Base-by-base conservation (phyloP, 2,797 vertebrate species). In the Varecia variegata region DNA sequence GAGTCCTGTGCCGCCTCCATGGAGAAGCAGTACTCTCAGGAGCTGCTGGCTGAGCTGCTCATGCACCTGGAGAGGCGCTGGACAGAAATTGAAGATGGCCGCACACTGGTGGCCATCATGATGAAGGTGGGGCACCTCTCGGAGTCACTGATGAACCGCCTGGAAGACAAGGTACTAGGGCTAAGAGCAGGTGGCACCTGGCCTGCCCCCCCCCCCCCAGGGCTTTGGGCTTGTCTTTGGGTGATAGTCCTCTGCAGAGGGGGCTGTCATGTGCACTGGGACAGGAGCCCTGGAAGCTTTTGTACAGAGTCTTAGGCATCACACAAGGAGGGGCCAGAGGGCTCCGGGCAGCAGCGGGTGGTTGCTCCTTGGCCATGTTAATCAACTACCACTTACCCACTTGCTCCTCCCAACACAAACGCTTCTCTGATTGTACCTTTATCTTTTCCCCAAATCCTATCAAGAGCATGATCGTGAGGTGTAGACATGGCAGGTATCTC, bases 51-150 rank as follows among this genome's bases (percentile, higher is more conserved):
- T 0, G 97, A 99, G 8, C 95, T 99, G 14, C 47, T 99, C 13
- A 98, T 99, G 96, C 99, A 99, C 25, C 98, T 99, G 90, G 99
- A 99, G 96, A 98, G 99, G 93, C 99, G 99, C 56, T 99, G 99
- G 99, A 98, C 99, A 0, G 99, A 99, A 98, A 99, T 99, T 0
- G 95, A 97, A 0, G 99, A 99, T 6, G 56, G 98, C 5, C 98
- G 97, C 25, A 98, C 98, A 0, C 87, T 99, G 96, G 98, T 98
- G 77, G 2, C 14, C 0, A 92, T 99, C n/a, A 98, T 99, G 90
- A 7, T 83, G 35, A 99, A 97, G 88, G 97, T 98, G 0, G 97
- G 98, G 7, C 95, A 87, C 82, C 25, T 99, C 60, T 98, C 99
- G 0, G 98, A 99, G 0, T 27, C 97, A 0, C 97, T 99, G 56